phyloP scores from a whole-genome alignment of 2,113 vertebrate genomes.

The Etheostoma spectabile region DNA sequence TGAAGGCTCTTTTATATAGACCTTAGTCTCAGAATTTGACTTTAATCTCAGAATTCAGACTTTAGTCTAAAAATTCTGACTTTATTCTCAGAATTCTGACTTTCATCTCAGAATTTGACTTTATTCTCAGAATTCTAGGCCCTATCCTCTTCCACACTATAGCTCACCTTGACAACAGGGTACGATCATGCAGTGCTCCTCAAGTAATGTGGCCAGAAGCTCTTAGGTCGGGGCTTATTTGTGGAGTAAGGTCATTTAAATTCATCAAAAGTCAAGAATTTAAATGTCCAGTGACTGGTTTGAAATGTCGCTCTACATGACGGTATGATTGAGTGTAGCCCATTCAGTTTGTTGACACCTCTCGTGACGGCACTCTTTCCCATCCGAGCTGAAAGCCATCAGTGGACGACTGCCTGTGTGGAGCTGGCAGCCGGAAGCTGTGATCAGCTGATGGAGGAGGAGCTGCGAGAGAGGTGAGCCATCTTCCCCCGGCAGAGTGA shows the following conservation, averaged over 20 bases:
- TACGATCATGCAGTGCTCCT: neutral
- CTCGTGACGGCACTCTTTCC: neutral
- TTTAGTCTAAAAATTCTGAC: too few relatives aligned
- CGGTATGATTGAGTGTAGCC: too few relatives aligned
- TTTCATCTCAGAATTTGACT: too few relatives aligned
- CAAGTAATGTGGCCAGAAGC: too few relatives aligned
- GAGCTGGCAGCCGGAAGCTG: constrained; percentile 68
- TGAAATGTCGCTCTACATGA: neutral
- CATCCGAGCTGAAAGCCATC: neutral
- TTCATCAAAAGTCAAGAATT: neutral
- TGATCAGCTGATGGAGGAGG: constrained; percentile 78
- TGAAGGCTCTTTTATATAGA: too few relatives aligned
- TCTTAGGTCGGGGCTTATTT: too few relatives aligned
- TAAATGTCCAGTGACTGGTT: neutral
- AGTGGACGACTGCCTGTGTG: neutral
- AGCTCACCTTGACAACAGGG: too few relatives aligned
- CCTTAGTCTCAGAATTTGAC: too few relatives aligned
- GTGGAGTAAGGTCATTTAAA: neutral
- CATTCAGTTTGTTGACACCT: neutral
- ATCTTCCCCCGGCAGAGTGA: constrained; percentile 80
- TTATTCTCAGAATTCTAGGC: too few relatives aligned
- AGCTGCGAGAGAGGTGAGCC: constrained; percentile 72
- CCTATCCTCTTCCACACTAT: too few relatives aligned
- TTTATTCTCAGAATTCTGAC: too few relatives aligned
- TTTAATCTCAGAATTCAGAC: too few relatives aligned